Conservation (phyloP, 2,113 vertebrate species). For the Eptesicus fuscus region DNA sequence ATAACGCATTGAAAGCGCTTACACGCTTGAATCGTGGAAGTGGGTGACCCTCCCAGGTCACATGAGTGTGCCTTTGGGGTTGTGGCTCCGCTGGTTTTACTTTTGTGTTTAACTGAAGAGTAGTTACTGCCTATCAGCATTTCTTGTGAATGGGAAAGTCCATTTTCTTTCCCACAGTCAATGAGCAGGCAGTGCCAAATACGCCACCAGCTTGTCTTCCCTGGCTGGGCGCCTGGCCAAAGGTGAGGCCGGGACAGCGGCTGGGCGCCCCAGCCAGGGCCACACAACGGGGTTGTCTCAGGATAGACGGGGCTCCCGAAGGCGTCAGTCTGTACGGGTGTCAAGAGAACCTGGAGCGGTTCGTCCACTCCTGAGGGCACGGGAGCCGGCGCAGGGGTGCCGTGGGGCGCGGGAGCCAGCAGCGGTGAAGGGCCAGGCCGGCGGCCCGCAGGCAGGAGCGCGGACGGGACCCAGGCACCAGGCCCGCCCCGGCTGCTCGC, state of each 20-base stretch:
- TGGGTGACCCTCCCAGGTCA: neutral
- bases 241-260: neutral
- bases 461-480: too few relatives aligned
- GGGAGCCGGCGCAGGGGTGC: too few relatives aligned
- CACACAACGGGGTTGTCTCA: rapidly evolving
- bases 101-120: neutral
- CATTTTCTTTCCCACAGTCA: neutral
- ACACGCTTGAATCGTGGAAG: neutral
- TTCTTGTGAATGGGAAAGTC: neutral
- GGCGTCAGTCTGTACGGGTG: rapidly evolving
- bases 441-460: too few relatives aligned
- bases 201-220: rapidly evolving
- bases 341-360: neutral
- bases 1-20: neutral
- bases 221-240: neutral
- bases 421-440: neutral
- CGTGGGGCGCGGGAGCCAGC: too few relatives aligned
- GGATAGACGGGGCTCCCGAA: neutral
- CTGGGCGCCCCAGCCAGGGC: neutral
- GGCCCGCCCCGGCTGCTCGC: rapidly evolving
- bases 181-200: neutral
- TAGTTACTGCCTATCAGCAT: neutral
- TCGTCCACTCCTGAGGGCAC: neutral
- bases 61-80: neutral
- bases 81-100: neutral